Evolutionary conservation across 2,113 vertebrate species (phyloP).

Genomic region (Megalops atlanticus): DNA sequence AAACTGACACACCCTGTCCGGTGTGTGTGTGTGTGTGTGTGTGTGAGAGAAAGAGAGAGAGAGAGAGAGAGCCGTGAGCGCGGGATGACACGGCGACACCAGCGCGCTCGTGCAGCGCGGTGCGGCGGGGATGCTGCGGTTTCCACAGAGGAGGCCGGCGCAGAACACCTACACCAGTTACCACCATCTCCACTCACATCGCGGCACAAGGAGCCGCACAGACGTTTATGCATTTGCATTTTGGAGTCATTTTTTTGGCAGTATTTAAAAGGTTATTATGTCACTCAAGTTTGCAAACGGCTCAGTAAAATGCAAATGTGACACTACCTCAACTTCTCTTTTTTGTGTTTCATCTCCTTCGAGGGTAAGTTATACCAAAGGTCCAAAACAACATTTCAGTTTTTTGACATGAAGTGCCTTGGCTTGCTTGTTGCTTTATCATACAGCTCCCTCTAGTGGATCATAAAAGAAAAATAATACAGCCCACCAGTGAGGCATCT

Average conservation of each 20-base stretch:
- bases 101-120: background rate
- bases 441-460: slow-evolving; percentile 12
- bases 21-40: no score
- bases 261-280: background rate
- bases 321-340: background rate
- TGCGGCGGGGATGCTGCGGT: no score
- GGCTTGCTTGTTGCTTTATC: background rate
- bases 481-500: no score
- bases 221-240: background rate
- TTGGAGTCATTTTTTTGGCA: background rate
- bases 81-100: background rate
- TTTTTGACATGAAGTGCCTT: background rate
- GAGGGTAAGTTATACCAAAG: background rate
- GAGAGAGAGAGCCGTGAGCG: background rate
- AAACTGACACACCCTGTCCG: slow-evolving; percentile 28
- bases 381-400: background rate
- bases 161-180: background rate
- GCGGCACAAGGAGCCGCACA: background rate
- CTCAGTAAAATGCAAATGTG: background rate
- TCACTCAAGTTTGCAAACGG: background rate
- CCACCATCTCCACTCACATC: background rate
- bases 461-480: no score
- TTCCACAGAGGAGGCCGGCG: background rate
- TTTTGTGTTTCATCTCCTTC: background rate
- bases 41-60: no score